Conservation (phyloP, 2,797 vertebrate species). For the Pelobates cultripes region DNA sequence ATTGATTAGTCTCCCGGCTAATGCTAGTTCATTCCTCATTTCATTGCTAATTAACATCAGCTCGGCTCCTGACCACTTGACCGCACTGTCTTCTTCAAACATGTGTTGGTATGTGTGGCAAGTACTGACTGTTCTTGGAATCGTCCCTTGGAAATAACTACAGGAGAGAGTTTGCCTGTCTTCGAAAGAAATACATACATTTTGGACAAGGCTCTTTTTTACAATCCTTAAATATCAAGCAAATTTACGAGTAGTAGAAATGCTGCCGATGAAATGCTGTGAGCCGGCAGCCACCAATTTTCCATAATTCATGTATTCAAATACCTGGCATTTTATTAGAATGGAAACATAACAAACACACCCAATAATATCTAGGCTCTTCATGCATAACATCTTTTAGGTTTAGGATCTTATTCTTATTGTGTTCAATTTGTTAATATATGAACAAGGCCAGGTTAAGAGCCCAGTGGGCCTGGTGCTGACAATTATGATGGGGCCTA, state of each 20-base stretch:
- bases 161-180: conserved; percentile 49
- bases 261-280: not conserved
- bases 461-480: too few relatives aligned
- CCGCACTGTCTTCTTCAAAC: conserved; percentile 72
- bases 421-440: too few relatives aligned
- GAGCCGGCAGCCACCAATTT: not conserved
- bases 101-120: conserved; percentile 68
- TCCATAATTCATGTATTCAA: too few relatives aligned
- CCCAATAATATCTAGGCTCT: too few relatives aligned
- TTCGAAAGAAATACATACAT: conserved; percentile 34
- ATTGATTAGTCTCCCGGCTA: conserved; percentile 96
- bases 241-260: too few relatives aligned
- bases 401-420: too few relatives aligned
- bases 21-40: conserved; percentile 90
- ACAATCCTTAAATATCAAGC: not conserved
- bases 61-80: conserved; percentile 85
- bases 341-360: too few relatives aligned
- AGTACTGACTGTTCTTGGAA: conserved; percentile 58
- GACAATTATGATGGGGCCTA: too few relatives aligned
- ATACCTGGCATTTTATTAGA: too few relatives aligned
- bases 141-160: conserved; percentile 49
- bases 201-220: conserved; percentile 58
- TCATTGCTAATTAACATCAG: conserved; percentile 91
- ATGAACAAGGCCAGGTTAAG: too few relatives aligned
- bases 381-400: too few relatives aligned